A percentile compares a stretch with the other conserved stretches of the same genome.
Conservation (phyloP, 2,797 vertebrate species). For the Euthynnus affinis region DNA sequence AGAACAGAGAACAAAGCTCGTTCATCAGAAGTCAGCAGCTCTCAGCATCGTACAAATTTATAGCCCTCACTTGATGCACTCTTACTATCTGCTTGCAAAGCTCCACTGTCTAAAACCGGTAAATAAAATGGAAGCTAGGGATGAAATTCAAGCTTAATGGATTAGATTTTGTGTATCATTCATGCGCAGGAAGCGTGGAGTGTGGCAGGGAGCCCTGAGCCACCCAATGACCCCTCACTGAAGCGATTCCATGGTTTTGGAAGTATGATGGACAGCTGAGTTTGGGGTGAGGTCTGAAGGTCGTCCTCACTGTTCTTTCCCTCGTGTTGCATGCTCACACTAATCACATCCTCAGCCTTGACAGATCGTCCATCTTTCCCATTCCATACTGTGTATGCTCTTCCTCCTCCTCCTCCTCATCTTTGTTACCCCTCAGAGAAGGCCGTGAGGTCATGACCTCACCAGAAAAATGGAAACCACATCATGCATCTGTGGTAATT, state of each 20-base stretch:
- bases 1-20: constrained; percentile 32
- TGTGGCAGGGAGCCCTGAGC: constrained; percentile 1
- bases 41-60: constrained; percentile 22
- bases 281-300: constrained; percentile 59
- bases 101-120: not conserved
- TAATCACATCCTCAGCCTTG: constrained; percentile 64
- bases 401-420: constrained; percentile 2
- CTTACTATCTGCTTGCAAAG: constrained; percentile 17
- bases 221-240: constrained; percentile 25
- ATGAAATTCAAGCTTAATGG: not conserved
- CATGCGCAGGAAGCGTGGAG: not conserved
- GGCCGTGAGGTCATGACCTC: constrained; percentile 24
- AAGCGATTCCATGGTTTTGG: constrained; percentile 46
- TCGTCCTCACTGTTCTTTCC: constrained; percentile 33
- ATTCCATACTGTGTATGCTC: not conserved
- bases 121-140: not conserved
- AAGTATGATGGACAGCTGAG: constrained; percentile 66
- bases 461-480: constrained; percentile 19
- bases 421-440: constrained; percentile 12
- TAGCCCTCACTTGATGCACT: constrained; percentile 20
- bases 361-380: constrained; percentile 55
- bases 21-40: constrained; percentile 36
- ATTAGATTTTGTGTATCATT: not conserved
- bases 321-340: constrained; percentile 39
- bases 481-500: constrained; percentile 35